These are phyloP conservation scores for Phortica magna DNA, from an alignment of 2,888 invertebrate species.

Conservation along the genomic window DNA sequence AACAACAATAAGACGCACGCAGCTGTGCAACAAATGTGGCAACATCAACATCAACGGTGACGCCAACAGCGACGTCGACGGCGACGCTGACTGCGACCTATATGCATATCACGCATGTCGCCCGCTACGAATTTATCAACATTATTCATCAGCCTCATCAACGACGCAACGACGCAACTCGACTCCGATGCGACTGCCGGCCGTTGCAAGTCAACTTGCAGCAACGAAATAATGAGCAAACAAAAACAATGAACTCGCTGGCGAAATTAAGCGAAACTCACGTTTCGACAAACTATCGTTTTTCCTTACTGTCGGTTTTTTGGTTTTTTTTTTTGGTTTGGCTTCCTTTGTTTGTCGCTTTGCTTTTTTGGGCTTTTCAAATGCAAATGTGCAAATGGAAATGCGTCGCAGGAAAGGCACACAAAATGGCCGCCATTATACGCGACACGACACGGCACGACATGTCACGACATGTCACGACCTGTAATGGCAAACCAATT, in stretches of 20 bases:
- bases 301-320: too few species aligned
- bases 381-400: background rate
- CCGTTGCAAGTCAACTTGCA: too few species aligned
- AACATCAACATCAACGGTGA: background rate
- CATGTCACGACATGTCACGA: background rate
- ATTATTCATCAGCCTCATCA: constrained; percentile 3
- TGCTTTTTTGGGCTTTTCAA: background rate
- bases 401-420: background rate
- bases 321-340: background rate
- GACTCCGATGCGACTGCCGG: too few species aligned
- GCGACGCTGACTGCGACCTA: background rate
- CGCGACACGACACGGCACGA: background rate
- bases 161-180: background rate
- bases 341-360: background rate
- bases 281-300: background rate
- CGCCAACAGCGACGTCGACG: too few species aligned
- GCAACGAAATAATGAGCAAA: background rate
- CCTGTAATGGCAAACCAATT: constrained; percentile 68
- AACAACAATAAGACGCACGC: background rate
- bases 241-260: background rate
- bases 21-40: constrained; percentile 9
- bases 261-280: background rate
- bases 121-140: constrained; percentile 5
- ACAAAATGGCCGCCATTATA: background rate
- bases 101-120: constrained; percentile 17